Evolutionary conservation across 1,140 invertebrate species (phyloP).

Genomic region (Drosophila ercepeae): DNA sequence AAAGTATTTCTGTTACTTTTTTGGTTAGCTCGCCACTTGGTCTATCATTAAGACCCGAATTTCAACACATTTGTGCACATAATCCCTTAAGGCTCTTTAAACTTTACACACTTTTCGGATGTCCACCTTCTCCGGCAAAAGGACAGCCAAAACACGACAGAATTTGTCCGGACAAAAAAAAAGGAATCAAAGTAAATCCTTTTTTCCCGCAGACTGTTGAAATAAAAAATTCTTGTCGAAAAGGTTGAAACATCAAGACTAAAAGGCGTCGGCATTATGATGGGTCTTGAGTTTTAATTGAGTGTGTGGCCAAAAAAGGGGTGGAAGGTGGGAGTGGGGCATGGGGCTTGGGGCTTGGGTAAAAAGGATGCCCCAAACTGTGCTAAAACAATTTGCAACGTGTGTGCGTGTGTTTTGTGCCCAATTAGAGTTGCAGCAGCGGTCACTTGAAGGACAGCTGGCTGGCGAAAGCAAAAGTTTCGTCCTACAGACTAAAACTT

Average conservation of each 20-base stretch:
- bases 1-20: constrained; percentile 25
- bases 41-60: constrained; percentile 66
- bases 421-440: constrained; percentile 73
- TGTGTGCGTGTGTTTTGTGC: constrained; percentile 54
- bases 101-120: constrained; percentile 80
- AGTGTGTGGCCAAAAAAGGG: constrained; percentile 58
- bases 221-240: constrained; percentile 42
- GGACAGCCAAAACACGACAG: constrained; percentile 31
- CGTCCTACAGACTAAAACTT: constrained; percentile 53
- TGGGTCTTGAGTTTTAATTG: constrained; percentile 83
- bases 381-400: constrained; percentile 77
- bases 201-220: constrained; percentile 39
- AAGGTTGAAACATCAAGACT: constrained; percentile 77
- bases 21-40: constrained; percentile 40
- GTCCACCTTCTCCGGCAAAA: constrained; percentile 18
- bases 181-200: constrained; percentile 69
- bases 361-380: constrained; percentile 59
- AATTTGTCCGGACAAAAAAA: constrained; percentile 41
- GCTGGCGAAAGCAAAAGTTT: constrained; percentile 49
- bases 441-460: constrained; percentile 71
- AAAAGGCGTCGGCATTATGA: constrained; percentile 77
- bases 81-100: constrained; percentile 83
- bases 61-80: constrained; percentile 80
- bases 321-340: constrained; percentile 2
- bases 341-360: constrained; percentile 16